Percentiles rank a stretch among this genome's conserved stretches.
phyloP scores from a whole-genome alignment of 1,140 invertebrate species.

The Aphelenchoides fujianensis region DNA sequence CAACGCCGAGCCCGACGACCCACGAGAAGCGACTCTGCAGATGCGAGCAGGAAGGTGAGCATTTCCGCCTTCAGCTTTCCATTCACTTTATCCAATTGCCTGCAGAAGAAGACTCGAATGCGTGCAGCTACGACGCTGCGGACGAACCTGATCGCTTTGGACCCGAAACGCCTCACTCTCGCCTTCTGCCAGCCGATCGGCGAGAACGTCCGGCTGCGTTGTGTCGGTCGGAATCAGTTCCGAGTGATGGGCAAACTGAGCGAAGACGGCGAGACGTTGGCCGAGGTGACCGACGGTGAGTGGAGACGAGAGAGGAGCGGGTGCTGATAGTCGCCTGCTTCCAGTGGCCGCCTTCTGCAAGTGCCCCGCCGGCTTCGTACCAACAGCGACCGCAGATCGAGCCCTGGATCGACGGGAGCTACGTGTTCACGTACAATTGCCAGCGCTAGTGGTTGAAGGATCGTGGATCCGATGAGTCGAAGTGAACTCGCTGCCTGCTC shows the following conservation, averaged over 20 bases:
- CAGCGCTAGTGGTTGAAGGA: no score
- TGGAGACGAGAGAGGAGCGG: not conserved
- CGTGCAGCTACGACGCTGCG: not conserved
- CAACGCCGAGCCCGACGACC: not conserved
- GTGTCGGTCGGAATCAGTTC: not conserved
- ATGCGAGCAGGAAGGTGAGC: slow-evolving; percentile 16
- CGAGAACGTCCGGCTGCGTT: not conserved
- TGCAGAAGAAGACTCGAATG: not conserved
- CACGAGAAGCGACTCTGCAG: slow-evolving; percentile 10
- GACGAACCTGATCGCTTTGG: not conserved
- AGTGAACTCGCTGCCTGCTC: not conserved
- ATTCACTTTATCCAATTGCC: slow-evolving; percentile 1
- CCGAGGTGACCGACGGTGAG: slow-evolving; percentile 4
- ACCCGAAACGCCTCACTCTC: not conserved
- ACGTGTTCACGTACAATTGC: slow-evolving; percentile 10
- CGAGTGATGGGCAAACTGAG: not conserved
- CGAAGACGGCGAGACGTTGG: not conserved
- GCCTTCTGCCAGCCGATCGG: slow-evolving; percentile 14
- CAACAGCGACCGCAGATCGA: slow-evolving; percentile 1
- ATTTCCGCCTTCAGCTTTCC: slow-evolving; percentile 9
- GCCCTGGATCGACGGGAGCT: slow-evolving; percentile 4
- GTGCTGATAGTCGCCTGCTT: not conserved
- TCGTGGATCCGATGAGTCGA: not conserved
- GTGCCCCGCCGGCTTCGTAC: not conserved
- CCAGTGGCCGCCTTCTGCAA: not conserved